phyloP scores from a whole-genome alignment of 2,888 invertebrate genomes.

The Poecilus cupreus region DNA sequence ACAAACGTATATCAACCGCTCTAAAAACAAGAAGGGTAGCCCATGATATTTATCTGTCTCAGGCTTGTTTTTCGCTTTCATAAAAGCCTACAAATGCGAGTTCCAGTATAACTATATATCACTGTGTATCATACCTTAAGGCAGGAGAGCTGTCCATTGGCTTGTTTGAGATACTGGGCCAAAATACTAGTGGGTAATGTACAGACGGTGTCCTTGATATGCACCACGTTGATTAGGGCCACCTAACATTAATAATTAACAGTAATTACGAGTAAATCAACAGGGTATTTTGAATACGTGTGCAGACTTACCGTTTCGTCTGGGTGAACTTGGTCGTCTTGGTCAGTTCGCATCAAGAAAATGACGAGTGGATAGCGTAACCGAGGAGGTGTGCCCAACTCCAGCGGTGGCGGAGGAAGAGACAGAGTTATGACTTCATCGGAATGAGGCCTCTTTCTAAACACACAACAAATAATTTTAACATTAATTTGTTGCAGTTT shows the following conservation, averaged over 20 bases:
- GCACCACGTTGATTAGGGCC: slow-evolving; percentile 87
- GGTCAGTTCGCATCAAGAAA: slow-evolving; percentile 81
- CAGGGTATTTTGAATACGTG: no score
- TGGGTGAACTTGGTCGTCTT: slow-evolving; percentile 78
- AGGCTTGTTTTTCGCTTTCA: no score
- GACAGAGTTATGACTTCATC: slow-evolving; percentile 80
- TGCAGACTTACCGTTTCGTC: slow-evolving; percentile 85
- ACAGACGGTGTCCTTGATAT: slow-evolving; percentile 88
- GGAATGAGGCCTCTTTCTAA: slow-evolving; percentile 80
- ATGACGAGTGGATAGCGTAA: slow-evolving; percentile 86
- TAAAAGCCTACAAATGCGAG: no score
- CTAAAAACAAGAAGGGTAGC: no score
- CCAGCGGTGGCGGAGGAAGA: slow-evolving; percentile 77
- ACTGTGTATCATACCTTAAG: slow-evolving; percentile 82
- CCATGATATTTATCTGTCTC: no score
- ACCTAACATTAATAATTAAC: slow-evolving; percentile 76
- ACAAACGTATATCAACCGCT: no score
- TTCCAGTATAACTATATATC: no score
- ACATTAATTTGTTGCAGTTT: no score
- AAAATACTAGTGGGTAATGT: slow-evolving; percentile 87
- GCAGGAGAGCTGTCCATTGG: slow-evolving; percentile 87
- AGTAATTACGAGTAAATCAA: no score
- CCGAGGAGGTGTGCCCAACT: slow-evolving; percentile 83
- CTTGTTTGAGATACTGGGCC: slow-evolving; percentile 90
- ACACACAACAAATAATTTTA: not conserved